phyloP scores from a whole-genome alignment of 2,888 invertebrate genomes.

The Hypsopygia costalis region DNA sequence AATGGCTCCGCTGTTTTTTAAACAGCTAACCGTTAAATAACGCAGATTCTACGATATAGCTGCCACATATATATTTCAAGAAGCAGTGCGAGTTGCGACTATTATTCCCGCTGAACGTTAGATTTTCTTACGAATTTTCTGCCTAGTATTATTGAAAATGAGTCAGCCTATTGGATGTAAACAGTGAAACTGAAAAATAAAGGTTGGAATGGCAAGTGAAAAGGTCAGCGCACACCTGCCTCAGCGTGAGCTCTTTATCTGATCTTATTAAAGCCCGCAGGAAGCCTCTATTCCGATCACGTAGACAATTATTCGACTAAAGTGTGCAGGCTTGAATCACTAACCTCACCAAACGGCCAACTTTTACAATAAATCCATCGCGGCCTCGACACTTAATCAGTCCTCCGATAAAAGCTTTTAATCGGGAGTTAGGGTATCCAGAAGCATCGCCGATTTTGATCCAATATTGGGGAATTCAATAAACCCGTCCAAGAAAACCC shows the following conservation, averaged over 20 bases:
- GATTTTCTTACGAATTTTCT: no score
- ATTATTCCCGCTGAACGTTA: no score
- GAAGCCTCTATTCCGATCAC: conserved; percentile 72
- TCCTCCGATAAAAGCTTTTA: conserved; percentile 76
- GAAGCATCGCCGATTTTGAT: conserved; percentile 53
- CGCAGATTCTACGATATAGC: no score
- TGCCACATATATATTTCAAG: no score
- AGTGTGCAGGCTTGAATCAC: conserved; percentile 78
- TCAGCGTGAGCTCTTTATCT: conserved; percentile 58
- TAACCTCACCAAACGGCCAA: conserved; percentile 75
- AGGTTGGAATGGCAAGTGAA: conserved; percentile 22
- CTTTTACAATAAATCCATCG: conserved; percentile 80
- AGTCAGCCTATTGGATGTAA: no score
- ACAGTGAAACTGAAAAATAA: no score
- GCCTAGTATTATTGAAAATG: no score
- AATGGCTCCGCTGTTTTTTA: no score
- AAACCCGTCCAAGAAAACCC: conserved; percentile 30
- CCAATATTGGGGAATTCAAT: conserved; percentile 49
- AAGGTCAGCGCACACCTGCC: conserved; percentile 42
- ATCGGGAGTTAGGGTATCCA: conserved; percentile 70
- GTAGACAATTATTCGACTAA: conserved; percentile 80
- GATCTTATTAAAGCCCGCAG: conserved; percentile 70
- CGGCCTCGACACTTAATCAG: conserved; percentile 78
- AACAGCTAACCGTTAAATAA: no score
- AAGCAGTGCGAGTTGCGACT: no score